Evolutionary conservation across 2,888 invertebrate genomes (phyloP), one percentile per base, ranked within the genome.

Genomic region (Lasioglossum villosulum): DNA sequence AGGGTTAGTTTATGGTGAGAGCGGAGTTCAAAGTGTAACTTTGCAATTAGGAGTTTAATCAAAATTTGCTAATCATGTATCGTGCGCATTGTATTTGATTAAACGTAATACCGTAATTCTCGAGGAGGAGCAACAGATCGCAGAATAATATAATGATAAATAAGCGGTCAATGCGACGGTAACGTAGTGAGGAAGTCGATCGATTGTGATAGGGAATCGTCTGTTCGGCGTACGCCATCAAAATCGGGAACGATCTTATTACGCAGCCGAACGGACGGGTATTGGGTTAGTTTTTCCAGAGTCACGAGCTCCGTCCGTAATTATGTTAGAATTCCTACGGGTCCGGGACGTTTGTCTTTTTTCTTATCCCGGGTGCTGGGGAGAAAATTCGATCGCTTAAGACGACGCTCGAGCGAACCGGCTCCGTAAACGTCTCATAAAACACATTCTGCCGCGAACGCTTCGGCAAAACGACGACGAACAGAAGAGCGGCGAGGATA

Each of bases 311-410:
- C 27, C 71, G 19, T 8, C 19, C 79, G 87, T 86, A 88, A 87
- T 85, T 87, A 83, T 80, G 82, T 87, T 88, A 87, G 85, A 87
- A 83, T 85, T 87, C 82, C 87, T 74, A 76, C 75, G 84, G 74
- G 80, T 82, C 71, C 48, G 66, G 63, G 52, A 63, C 78, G 77
- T 85, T 87, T 80, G 82, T 84, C 87, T 83, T 78, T 56, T 81
- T 83, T 84, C 80, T 78, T 80, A 72, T 81, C 80, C 76, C 63
- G 71, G 71, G 76, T 30, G 81, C 73, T 80, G 59, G 68, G 74
- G 77, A 30, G 63, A 63, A 83, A 83, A 88, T 87, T 85, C 85
- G 85, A 87, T 88, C 88, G 87, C 80, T 85, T 85, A 79, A 78
- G 84, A 78, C 83, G 73, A 85, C 79, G 78, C 87, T 77, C 68